Conservation (phyloP, 2,888 invertebrate species). For the Labia minor region DNA sequence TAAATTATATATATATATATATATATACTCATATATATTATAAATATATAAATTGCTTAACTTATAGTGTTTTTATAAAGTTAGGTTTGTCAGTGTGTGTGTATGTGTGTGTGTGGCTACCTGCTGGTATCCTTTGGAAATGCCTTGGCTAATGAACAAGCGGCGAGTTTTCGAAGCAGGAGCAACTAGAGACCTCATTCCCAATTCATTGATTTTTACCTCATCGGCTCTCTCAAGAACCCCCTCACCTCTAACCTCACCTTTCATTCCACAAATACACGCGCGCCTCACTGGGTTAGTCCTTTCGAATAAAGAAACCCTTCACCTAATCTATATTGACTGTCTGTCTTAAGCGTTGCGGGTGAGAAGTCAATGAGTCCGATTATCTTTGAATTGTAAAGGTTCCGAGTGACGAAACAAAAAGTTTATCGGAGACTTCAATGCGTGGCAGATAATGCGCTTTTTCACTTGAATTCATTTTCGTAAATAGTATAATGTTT, state of each 20-base stretch:
- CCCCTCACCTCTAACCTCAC: not conserved
- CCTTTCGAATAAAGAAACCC: not conserved
- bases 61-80: no score
- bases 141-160: constrained; percentile 7
- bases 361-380: constrained; percentile 7
- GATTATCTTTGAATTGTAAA: not conserved
- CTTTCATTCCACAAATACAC: no score
- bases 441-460: not conserved
- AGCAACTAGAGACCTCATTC: not conserved
- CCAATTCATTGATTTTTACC: constrained; percentile 13
- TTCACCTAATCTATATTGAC: constrained; percentile 13
- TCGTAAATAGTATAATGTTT: not conserved
- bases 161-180: not conserved
- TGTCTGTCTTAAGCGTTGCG: not conserved
- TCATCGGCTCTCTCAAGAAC: not conserved
- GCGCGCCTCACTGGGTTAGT: not conserved
- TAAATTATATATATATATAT: no score
- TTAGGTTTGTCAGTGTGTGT: not conserved
- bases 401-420: not conserved
- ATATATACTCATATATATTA: no score
- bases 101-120: constrained; percentile 1
- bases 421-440: constrained; percentile 13
- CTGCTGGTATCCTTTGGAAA: not conserved
- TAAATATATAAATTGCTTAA: no score
- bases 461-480: not conserved